Conservation (phyloP, 2,888 invertebrate species). For the Drosophila melanosoma region DNA sequence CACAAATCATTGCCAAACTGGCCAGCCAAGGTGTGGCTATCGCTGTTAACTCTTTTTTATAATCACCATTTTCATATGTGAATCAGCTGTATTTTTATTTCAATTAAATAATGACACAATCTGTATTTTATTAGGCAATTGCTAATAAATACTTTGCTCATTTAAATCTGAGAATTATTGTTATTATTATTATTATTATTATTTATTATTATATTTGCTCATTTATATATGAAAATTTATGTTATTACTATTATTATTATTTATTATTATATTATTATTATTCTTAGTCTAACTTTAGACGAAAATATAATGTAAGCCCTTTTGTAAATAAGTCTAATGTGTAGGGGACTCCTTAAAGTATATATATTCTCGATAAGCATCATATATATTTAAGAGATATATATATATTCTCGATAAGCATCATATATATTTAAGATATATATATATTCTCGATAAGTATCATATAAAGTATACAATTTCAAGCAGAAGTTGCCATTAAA, state of each 20-base stretch:
- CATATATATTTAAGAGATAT: neutral
- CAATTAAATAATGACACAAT: neutral
- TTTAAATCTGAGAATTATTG: neutral
- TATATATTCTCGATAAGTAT: neutral
- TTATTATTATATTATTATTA: neutral
- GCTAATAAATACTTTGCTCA: neutral
- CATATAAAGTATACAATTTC: neutral
- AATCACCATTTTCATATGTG: slow-evolving; percentile 6
- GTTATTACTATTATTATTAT: no score
- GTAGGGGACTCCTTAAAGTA: neutral
- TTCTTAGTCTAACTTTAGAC: neutral
- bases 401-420: neutral
- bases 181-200: no score
- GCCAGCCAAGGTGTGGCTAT: slow-evolving; percentile 48
- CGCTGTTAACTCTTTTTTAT: slow-evolving; percentile 9
- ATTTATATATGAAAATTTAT: no score
- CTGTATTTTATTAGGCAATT: neutral
- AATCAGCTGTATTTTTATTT: neutral
- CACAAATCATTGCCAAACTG: slow-evolving; percentile 75
- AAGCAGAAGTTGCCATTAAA: neutral
- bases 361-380: neutral
- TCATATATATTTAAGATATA: neutral
- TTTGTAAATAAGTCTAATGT: no score
- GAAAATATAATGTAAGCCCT: neutral
- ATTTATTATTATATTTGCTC: no score